Evolutionary conservation across 2,797 vertebrate genomes (phyloP).

Genomic region (Sebastes flavidus): DNA sequence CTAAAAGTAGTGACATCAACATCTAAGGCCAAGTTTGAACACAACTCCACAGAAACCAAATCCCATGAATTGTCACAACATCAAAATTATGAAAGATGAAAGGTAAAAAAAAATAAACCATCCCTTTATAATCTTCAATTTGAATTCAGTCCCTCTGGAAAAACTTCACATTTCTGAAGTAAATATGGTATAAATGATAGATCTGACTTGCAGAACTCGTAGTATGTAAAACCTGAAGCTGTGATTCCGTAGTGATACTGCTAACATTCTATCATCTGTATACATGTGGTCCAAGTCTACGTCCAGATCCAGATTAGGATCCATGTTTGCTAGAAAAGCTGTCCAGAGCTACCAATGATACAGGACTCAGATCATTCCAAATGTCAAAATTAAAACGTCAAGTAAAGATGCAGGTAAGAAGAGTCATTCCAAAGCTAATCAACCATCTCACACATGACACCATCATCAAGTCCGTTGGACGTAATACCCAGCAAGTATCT

Average conservation of each 20-base stretch:
- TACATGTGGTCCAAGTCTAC: background rate
- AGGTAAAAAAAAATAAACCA: background rate
- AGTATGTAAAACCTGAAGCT: background rate
- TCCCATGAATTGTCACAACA: background rate
- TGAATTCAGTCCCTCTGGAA: background rate
- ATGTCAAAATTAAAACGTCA: too few relatives aligned
- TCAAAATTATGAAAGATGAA: background rate
- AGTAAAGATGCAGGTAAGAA: background rate
- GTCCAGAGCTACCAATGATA: background rate
- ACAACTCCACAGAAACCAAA: background rate
- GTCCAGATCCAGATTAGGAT: background rate
- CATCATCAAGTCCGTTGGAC: too few relatives aligned
- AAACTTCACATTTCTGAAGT: background rate
- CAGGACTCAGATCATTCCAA: background rate
- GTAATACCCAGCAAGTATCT: too few relatives aligned
- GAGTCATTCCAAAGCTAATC: background rate
- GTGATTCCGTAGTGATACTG: background rate
- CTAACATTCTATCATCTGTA: background rate
- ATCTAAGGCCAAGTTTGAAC: background rate
- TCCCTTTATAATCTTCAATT: background rate
- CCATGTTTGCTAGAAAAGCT: background rate
- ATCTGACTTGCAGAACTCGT: background rate
- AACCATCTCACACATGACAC: background rate
- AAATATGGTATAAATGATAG: background rate
- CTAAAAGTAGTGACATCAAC: background rate